Evolutionary conservation across 1,140 invertebrate genomes (phyloP).

Genomic region (Drosophila rhopaloa): DNA sequence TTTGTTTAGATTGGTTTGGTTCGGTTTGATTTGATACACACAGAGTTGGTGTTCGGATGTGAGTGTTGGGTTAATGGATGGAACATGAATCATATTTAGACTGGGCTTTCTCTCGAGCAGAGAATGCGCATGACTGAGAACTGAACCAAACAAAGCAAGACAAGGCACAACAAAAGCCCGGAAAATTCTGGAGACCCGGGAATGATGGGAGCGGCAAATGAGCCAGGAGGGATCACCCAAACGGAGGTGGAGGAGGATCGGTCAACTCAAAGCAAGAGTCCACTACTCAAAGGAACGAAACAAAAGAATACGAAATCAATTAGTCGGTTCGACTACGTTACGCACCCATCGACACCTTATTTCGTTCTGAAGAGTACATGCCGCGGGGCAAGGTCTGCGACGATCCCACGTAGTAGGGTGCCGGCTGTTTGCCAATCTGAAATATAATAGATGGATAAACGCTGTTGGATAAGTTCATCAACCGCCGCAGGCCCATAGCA

Average conservation of each 20-base stretch:
- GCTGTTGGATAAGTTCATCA: not conserved
- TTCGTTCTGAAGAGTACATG: slow-evolving; percentile 83
- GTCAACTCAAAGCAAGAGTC: slow-evolving; percentile 18
- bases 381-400: slow-evolving; percentile 85
- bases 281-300: slow-evolving; percentile 12
- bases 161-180: not conserved
- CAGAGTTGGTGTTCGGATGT: slow-evolving; percentile 15
- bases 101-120: slow-evolving; percentile 1
- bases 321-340: slow-evolving; percentile 15
- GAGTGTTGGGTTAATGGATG: slow-evolving; percentile 40
- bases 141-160: not conserved
- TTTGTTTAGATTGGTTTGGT: slow-evolving; percentile 10
- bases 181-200: not conserved
- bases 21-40: slow-evolving; percentile 7
- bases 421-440: slow-evolving; percentile 85
- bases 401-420: slow-evolving; percentile 86
- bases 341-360: slow-evolving; percentile 81
- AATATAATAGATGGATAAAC: slow-evolving; percentile 19
- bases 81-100: slow-evolving; percentile 53
- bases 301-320: slow-evolving; percentile 3
- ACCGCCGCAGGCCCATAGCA: not conserved
- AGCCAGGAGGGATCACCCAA: not conserved
- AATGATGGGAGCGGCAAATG: not conserved
- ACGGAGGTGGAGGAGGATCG: not conserved
- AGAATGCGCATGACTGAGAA: not conserved